Conservation (phyloP, 2,797 vertebrate genomes). For the Podargus strigoides region DNA sequence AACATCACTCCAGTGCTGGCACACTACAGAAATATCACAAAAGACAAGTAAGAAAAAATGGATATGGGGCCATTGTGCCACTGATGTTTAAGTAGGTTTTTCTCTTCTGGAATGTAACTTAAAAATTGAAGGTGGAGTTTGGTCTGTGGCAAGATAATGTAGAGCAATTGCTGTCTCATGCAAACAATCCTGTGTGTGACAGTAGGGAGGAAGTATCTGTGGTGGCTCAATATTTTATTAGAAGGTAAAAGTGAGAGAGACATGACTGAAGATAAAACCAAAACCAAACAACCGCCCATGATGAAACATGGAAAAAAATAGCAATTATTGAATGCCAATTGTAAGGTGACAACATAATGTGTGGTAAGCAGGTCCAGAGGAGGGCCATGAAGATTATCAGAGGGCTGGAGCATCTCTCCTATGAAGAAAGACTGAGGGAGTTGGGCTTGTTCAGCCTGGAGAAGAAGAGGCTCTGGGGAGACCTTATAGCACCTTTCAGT, state of each 20-base stretch:
- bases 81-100: background rate
- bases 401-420: too few relatives aligned
- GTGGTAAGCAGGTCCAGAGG: too few relatives aligned
- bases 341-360: background rate
- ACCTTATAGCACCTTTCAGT: too few relatives aligned
- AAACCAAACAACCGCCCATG: background rate
- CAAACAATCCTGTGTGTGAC: background rate
- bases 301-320: background rate
- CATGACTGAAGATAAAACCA: background rate
- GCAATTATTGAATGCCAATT: background rate
- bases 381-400: too few relatives aligned
- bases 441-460: too few relatives aligned
- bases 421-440: too few relatives aligned
- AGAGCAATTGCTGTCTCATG: background rate
- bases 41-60: background rate
- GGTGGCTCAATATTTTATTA: background rate
- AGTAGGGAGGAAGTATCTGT: background rate
- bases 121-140: background rate
- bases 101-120: background rate
- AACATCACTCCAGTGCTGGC: background rate
- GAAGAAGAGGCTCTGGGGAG: too few relatives aligned
- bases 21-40: background rate
- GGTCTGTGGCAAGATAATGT: background rate
- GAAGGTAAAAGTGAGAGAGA: background rate
- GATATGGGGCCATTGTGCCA: background rate